These are phyloP conservation scores for Buathra laborator DNA, from an alignment of 2,888 invertebrate genomes.

Conservation along the genomic window DNA sequence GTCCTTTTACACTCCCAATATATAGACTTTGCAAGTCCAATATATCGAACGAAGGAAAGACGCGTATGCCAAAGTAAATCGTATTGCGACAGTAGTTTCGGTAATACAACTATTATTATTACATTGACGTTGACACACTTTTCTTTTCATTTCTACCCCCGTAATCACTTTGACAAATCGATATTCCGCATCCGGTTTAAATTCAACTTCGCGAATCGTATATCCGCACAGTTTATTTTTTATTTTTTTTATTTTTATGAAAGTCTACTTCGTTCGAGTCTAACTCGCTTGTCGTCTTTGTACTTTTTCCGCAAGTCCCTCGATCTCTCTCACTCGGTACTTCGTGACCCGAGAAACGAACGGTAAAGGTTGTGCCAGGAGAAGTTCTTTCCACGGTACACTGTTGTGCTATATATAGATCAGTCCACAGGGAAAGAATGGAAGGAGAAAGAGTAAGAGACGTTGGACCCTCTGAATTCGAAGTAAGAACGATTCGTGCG, in stretches of 20 bases:
- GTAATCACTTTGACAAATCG: neutral
- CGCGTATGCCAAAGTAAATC: neutral
- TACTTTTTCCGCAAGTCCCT: constrained; percentile 3
- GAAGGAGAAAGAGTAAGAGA: constrained; percentile 44
- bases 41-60: neutral
- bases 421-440: constrained; percentile 31
- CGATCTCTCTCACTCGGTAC: constrained; percentile 20
- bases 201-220: constrained; percentile 40
- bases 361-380: constrained; percentile 32
- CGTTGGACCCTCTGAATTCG: constrained; percentile 61
- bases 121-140: neutral
- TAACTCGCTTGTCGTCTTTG: constrained; percentile 1
- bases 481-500: constrained; percentile 69
- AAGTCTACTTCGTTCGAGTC: neutral
- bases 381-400: constrained; percentile 4
- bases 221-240: constrained; percentile 32
- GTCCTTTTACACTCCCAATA: neutral
- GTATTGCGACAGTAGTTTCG: neutral
- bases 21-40: too few species aligned
- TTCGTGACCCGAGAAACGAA: constrained; percentile 43
- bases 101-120: constrained; percentile 11
- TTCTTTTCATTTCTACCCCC: constrained; percentile 1
- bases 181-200: neutral
- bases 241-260: constrained; percentile 4
- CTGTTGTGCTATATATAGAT: constrained; percentile 35